Conservation (phyloP, 2,888 invertebrate genomes). For the Mythimna vitellina region DNA sequence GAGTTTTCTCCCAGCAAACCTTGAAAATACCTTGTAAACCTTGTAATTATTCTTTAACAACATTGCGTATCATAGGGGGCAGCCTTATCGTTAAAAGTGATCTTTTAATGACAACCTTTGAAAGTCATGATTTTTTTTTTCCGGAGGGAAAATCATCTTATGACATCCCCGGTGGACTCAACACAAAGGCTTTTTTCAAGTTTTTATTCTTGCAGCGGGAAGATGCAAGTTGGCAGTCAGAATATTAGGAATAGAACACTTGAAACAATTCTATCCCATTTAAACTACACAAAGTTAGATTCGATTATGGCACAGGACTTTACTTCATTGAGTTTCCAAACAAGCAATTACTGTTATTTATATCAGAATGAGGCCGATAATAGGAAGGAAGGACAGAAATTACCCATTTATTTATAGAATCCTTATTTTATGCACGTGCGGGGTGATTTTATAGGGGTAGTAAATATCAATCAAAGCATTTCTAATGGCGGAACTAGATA, state of each 20-base stretch:
- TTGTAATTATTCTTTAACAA: no score
- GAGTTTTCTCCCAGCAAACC: no score
- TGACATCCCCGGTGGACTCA: no score
- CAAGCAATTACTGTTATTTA: slow-evolving; percentile 28
- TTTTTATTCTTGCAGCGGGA: not conserved
- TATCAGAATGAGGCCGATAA: slow-evolving; percentile 7
- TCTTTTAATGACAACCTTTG: no score
- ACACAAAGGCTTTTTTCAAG: no score
- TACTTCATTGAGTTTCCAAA: slow-evolving; percentile 13
- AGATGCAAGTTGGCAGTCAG: not conserved
- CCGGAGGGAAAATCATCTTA: no score
- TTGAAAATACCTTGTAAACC: no score
- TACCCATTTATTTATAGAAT: slow-evolving; percentile 24
- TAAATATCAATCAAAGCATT: slow-evolving; percentile 18
- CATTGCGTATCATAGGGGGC: no score
- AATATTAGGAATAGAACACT: not conserved
- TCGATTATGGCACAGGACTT: not conserved
- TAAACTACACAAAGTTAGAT: not conserved
- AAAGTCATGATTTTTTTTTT: no score
- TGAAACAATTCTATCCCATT: not conserved
- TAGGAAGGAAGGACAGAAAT: slow-evolving; percentile 23
- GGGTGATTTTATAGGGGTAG: slow-evolving; percentile 28
- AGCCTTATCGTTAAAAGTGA: no score
- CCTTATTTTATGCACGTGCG: slow-evolving; percentile 28
- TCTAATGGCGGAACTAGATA: not conserved